Conservation (phyloP, 2,888 invertebrate species). For the Athetis lepigone region DNA sequence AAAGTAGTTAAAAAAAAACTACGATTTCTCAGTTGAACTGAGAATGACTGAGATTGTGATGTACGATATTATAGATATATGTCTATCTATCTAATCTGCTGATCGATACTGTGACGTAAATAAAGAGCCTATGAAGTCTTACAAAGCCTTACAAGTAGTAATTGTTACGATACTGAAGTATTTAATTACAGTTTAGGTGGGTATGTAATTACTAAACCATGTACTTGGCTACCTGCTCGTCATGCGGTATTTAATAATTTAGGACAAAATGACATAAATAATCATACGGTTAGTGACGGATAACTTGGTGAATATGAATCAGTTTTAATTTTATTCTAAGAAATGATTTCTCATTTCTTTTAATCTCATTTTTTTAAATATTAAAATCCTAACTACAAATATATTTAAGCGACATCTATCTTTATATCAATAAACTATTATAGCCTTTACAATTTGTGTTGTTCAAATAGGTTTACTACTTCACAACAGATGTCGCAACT, state of each 20-base stretch:
- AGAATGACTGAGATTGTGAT: neutral
- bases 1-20: conserved; percentile 17
- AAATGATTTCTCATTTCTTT: neutral
- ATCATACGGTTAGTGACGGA: too few species aligned
- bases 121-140: conserved; percentile 42
- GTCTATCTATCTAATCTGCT: neutral
- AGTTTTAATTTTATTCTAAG: neutral
- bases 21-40: neutral
- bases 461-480: conserved; percentile 9
- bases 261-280: neutral
- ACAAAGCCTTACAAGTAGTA: conserved; percentile 31
- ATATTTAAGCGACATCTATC: conserved; percentile 46
- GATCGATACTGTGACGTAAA: conserved; percentile 49
- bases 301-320: too few species aligned
- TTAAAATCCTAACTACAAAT: too few species aligned
- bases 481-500: conserved; percentile 30
- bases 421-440: neutral
- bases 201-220: neutral
- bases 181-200: conserved; percentile 19
- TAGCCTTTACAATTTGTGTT: fast-evolving
- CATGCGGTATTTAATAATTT: neutral
- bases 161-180: conserved; percentile 4
- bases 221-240: too few species aligned
- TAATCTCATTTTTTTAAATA: too few species aligned
- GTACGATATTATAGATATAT: too few species aligned